Percentiles rank a stretch among this genome's conserved stretches.
phyloP scores from a whole-genome alignment of 2,797 vertebrate genomes.

The Erethizon dorsatum region DNA sequence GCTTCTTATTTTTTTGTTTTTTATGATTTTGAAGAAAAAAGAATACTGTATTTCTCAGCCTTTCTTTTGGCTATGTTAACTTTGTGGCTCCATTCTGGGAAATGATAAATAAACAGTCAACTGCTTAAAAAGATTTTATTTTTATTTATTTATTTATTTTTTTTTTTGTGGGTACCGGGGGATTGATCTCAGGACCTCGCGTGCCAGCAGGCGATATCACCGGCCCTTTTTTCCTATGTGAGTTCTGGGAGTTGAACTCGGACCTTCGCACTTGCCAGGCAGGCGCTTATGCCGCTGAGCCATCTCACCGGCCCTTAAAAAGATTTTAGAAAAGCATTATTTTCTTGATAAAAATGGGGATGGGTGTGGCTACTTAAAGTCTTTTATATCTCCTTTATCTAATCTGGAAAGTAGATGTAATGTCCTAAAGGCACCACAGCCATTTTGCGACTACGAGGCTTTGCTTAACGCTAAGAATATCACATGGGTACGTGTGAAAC shows the following conservation, averaged over 20 bases:
- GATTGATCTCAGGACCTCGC: too few species aligned
- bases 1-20: background rate
- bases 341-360: conserved; percentile 2
- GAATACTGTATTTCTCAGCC: background rate
- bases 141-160: too few species aligned
- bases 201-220: too few species aligned
- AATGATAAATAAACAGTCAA: background rate
- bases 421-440: background rate
- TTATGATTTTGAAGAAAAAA: background rate
- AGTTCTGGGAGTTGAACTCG: too few species aligned
- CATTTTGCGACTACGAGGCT: background rate
- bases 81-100: background rate
- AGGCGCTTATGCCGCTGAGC: too few species aligned
- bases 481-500: background rate
- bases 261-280: too few species aligned
- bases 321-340: background rate
- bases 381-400: background rate
- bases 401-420: background rate
- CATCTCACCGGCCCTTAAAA: background rate
- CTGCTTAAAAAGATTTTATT: background rate
- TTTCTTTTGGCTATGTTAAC: background rate
- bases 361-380: background rate
- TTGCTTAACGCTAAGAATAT: background rate
- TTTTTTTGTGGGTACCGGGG: too few species aligned
- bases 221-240: too few species aligned